Base-by-base conservation (phyloP, 2,797 vertebrate genomes). In the Smutsia temminckii region DNA sequence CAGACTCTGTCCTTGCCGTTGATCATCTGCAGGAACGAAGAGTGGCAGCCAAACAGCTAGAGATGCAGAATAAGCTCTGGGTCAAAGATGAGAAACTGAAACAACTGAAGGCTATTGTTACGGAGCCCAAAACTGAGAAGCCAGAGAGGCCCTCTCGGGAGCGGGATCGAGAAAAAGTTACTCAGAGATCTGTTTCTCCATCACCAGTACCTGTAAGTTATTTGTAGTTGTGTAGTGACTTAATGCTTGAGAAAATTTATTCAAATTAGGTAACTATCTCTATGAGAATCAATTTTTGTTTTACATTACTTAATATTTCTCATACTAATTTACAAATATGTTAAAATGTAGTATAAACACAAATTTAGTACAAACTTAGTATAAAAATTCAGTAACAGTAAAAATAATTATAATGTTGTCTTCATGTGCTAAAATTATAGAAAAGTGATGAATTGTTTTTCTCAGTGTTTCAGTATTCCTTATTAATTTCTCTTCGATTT, bases 51-150 rank as follows among this genome's bases (percentile, higher is more conserved):
- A 99, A 99, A 93, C 99, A 99, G 97, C 97, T 99, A 94, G 99
- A 99, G 98, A 99, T 99, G 99, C 99, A 99, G 98, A 99, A 99
- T 98, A 99, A 99, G 96, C 98, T 99, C 79, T 99, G 99, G 99
- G 99, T 99, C 93, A 99, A 99, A 97, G 99, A 99, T 20, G 99
- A 99, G 87, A 99, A 99, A 93, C 97, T 99, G 97, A 99, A 99
- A 97, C 99, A 99, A 96, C 99, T 99, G 5, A 99, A 99, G 97
- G 99, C 99, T 79, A 99, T 99, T 6, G 99, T 99, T 57, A 99
- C 99, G 0, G 99, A 99, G 92, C 99, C 98, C 75, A 98, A 98
- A 77, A 37, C 21, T 0, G 98, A 98, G 1, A 98, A 98, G 63
- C 99, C 99, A 0, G 98, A 99, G 96, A 98, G 99, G 78, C 99